Percentiles rank a stretch among this genome's conserved stretches.
phyloP scores from a whole-genome alignment of 2,888 invertebrate species.

The Pterobdella sp. region DNA sequence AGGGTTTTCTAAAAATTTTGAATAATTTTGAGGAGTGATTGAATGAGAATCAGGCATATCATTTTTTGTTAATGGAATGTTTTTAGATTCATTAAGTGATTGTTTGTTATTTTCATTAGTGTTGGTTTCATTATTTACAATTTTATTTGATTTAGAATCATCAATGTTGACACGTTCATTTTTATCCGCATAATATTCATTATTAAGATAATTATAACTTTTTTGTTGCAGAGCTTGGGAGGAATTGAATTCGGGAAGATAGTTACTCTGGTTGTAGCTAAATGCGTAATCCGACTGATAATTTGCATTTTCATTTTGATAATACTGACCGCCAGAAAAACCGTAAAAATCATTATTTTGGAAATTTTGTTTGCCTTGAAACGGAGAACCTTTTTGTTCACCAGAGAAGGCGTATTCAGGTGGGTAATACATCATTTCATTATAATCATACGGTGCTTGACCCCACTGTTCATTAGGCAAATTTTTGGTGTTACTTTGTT shows the following conservation, averaged over 20 bases:
- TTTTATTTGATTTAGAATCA: neutral
- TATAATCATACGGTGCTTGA: neutral
- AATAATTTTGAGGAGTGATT: neutral
- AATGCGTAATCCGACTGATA: neutral
- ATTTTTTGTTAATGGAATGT: neutral
- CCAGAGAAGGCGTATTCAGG: neutral
- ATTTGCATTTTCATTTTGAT: neutral
- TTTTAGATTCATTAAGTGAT: neutral
- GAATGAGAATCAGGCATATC: neutral
- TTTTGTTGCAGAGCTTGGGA: neutral
- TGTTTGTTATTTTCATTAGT: neutral
- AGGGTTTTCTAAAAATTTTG: neutral
- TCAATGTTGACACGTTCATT: neutral
- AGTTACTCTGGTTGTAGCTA: neutral
- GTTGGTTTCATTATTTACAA: neutral
- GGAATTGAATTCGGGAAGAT: neutral
- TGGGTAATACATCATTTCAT: neutral
- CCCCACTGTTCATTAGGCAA: neutral
- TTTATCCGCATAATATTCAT: slow-evolving; percentile 4
- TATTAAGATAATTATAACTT: neutral
- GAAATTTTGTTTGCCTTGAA: neutral
- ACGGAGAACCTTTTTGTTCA: neutral
- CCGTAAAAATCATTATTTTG: neutral
- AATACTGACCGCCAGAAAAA: neutral
- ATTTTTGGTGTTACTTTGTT: neutral